Evolutionary conservation across 2,888 invertebrate genomes (phyloP), one percentile per base, ranked within the genome.

Genomic region (Ypsolopha sequella): DNA sequence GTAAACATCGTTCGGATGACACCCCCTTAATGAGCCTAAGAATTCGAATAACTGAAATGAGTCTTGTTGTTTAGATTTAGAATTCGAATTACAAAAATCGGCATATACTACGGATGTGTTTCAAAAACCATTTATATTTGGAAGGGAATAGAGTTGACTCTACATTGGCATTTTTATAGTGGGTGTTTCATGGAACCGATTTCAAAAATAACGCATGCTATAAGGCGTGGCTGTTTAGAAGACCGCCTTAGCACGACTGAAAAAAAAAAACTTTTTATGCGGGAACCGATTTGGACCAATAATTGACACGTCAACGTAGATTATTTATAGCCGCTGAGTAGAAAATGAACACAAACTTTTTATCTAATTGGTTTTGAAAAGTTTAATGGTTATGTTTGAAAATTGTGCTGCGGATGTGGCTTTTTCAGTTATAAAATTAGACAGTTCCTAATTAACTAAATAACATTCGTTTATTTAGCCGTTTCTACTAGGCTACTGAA

Each of bases 261-360:
- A 47, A 41, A 41, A 46, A n/a, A 52, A 47, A 41, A 49, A 33
- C 33, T 41, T 49, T 24, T 7, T 36, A 13, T 39, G 63, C 73
- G 71, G 73, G 69, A 76, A 80, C 66, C 68, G 71, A 70, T 77
- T 75, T 72, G 59, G 65, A 68, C 68, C 68, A 76, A 80, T 84
- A 81, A 86, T 82, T 82, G 82, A 80, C 76, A 70, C 70, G 82
- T 85, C 84, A 77, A 71, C 73, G 65, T 70, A 60, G 67, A 81
- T 80, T 85, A 85, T 84, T 85, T 80, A 81, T 81, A 73, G 72
- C 59, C 56, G 65, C 64, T 60, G 61, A 65, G 64, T 64, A 64
- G 75, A 68, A 79, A 85, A 85, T 82, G 66, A 76, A 75, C 62
- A 84, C 71, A 70, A 76, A 80, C 63, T 72, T 68, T 68, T 72